Evolutionary conservation across 2,797 vertebrate species (phyloP).

Genomic region (Chrosomus eos): DNA sequence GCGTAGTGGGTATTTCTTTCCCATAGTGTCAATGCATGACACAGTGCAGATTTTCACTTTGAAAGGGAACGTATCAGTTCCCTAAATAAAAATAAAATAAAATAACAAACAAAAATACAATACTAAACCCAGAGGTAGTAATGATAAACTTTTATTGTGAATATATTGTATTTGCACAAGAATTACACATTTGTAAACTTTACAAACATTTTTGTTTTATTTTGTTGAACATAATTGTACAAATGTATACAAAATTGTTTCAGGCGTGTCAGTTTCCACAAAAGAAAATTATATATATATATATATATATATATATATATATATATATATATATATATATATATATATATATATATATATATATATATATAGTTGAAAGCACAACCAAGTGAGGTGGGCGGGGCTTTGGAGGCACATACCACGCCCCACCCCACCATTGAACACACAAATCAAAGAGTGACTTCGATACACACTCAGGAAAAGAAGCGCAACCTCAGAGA

Average conservation of each 20-base stretch:
- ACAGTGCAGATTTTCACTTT: too few relatives aligned
- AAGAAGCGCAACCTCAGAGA: slow-evolving; percentile 73
- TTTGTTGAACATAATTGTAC: slow-evolving; percentile 89
- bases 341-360: slow-evolving; percentile 88
- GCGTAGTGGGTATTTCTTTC: too few relatives aligned
- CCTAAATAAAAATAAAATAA: not conserved
- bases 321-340: slow-evolving; percentile 82
- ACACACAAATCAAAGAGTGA: slow-evolving; percentile 78
- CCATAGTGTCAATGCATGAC: too few relatives aligned
- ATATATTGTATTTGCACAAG: slow-evolving; percentile 98
- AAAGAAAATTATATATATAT: slow-evolving; percentile 79
- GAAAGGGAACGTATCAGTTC: too few relatives aligned
- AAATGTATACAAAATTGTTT: slow-evolving; percentile 98
- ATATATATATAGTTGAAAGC: slow-evolving; percentile 88
- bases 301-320: slow-evolving; percentile 86
- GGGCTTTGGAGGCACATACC: slow-evolving; percentile 68
- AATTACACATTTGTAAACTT: slow-evolving; percentile 90
- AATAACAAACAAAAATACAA: not conserved
- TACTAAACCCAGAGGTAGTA: slow-evolving; percentile 64
- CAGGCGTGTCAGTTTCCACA: slow-evolving; percentile 93
- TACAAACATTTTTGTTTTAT: slow-evolving; percentile 88
- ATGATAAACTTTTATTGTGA: slow-evolving; percentile 99
- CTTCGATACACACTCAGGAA: slow-evolving; percentile 82
- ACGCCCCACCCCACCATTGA: slow-evolving; percentile 77
- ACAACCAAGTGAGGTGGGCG: slow-evolving; percentile 82